Percentiles rank a stretch among this genome's conserved stretches.
Evolutionary conservation across 2,113 vertebrate genomes (phyloP).

Genomic region (Poeciliopsis occidentalis): DNA sequence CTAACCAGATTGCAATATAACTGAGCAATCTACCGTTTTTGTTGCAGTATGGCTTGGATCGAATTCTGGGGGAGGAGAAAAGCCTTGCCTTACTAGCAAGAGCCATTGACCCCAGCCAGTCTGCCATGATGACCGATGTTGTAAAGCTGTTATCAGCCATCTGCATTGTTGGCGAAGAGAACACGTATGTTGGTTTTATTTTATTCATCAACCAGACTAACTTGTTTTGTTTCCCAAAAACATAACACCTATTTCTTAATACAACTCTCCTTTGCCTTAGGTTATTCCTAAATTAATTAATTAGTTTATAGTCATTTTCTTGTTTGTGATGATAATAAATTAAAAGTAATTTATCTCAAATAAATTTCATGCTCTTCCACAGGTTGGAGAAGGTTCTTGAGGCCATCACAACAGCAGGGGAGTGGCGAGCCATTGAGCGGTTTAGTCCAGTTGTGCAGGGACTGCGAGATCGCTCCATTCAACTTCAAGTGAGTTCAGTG

Average conservation of each 20-base stretch:
- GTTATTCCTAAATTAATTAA: not conserved
- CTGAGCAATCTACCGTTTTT: constrained; percentile 21
- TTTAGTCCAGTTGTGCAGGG: constrained; percentile 93
- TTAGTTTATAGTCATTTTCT: not conserved
- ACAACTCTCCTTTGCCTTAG: not conserved
- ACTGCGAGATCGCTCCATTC: constrained; percentile 88
- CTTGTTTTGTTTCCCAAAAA: not conserved
- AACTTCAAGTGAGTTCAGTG: constrained; percentile 87
- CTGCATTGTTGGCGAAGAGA: constrained; percentile 97
- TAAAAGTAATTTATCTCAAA: constrained; percentile 21
- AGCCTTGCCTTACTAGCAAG: constrained; percentile 88
- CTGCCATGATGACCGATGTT: constrained; percentile 94
- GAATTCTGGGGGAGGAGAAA: constrained; percentile 93
- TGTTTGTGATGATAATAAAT: not conserved
- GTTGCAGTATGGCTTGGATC: constrained; percentile 93
- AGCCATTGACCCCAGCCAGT: constrained; percentile 89
- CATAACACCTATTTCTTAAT: not conserved
- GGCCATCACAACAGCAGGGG: constrained; percentile 90
- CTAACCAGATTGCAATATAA: constrained; percentile 7
- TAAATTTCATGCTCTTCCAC: constrained; percentile 49
- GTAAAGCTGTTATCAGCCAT: constrained; percentile 96
- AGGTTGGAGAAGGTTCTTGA: constrained; percentile 98
- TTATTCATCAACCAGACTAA: no score
- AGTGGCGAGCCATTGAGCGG: constrained; percentile 85
- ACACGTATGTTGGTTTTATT: constrained; percentile 82